These are phyloP conservation scores for Ammodytes dubius DNA, from an alignment of 2,113 vertebrate species.

Conservation along the genomic window DNA sequence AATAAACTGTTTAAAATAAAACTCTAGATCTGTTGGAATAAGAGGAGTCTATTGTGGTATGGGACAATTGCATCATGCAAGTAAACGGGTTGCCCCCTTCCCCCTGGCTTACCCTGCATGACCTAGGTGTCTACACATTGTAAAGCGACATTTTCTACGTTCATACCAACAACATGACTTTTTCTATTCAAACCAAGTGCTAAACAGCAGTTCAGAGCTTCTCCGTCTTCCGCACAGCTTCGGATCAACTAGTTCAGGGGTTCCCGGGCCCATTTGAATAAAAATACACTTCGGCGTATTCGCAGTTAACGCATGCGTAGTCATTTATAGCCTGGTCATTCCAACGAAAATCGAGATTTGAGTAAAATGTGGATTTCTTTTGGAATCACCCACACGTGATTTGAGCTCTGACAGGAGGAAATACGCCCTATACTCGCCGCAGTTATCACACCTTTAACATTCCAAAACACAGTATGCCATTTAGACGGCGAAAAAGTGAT, in stretches of 20 bases:
- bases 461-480: no score
- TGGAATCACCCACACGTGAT: no score
- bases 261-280: not conserved
- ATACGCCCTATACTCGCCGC: not conserved
- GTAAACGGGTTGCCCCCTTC: slow-evolving; percentile 15
- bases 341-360: rapidly evolving
- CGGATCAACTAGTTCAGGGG: slow-evolving; percentile 44
- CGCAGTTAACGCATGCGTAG: not conserved
- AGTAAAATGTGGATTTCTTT: not conserved
- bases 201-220: slow-evolving; percentile 10
- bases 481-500: no score
- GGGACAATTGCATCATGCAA: slow-evolving; percentile 73
- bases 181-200: slow-evolving; percentile 23
- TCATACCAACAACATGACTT: not conserved
- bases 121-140: not conserved
- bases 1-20: slow-evolving; percentile 2
- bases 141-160: not conserved
- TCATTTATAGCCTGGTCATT: not conserved
- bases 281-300: rapidly evolving
- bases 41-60: slow-evolving; percentile 39
- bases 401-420: no score
- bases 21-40: not conserved
- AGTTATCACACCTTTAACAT: not conserved
- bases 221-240: slow-evolving; percentile 6
- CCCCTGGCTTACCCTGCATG: not conserved